Percentiles rank a stretch among this genome's conserved stretches.
Conservation (phyloP, 2,113 vertebrate genomes). For the Boleophthalmus pectinirostris region DNA sequence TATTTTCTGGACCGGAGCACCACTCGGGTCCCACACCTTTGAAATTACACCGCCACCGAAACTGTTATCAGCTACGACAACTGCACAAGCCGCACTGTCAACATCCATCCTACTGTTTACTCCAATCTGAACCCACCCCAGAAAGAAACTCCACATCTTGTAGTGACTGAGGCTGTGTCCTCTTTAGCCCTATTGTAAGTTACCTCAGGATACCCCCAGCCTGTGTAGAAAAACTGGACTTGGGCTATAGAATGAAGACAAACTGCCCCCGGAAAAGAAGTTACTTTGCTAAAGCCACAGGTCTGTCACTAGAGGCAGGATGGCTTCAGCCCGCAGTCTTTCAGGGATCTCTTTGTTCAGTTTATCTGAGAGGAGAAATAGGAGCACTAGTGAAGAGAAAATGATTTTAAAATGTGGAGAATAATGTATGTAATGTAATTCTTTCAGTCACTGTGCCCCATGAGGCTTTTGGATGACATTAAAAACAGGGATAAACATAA, state of each 20-base stretch:
- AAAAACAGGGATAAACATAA: no score
- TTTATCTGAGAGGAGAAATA: constrained; percentile 54
- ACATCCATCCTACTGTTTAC: constrained; percentile 56
- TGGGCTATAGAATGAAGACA: constrained; percentile 38
- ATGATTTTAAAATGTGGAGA: no score
- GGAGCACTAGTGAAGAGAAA: constrained; percentile 13
- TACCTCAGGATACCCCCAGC: constrained; percentile 30
- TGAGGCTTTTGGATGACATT: no score
- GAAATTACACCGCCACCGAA: constrained; percentile 37
- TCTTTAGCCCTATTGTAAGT: constrained; percentile 42
- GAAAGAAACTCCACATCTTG: constrained; percentile 15
- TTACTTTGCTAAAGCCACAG: constrained; percentile 45
- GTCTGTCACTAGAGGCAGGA: constrained; percentile 45
- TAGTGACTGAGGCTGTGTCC: constrained; percentile 35
- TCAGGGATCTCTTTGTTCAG: constrained; percentile 42
- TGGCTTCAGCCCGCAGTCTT: constrained; percentile 51
- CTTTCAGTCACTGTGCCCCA: no score
- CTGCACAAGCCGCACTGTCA: constrained; percentile 41
- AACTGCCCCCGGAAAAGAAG: constrained; percentile 35
- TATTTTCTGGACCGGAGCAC: constrained; percentile 23
- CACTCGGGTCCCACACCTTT: constrained; percentile 18
- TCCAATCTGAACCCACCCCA: constrained; percentile 41
- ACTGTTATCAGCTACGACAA: constrained; percentile 44
- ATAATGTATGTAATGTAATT: no score
- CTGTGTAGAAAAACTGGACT: neutral